These are phyloP conservation scores for Sciurus carolinensis DNA, from an alignment of 2,797 vertebrate species.

Conservation along the genomic window DNA sequence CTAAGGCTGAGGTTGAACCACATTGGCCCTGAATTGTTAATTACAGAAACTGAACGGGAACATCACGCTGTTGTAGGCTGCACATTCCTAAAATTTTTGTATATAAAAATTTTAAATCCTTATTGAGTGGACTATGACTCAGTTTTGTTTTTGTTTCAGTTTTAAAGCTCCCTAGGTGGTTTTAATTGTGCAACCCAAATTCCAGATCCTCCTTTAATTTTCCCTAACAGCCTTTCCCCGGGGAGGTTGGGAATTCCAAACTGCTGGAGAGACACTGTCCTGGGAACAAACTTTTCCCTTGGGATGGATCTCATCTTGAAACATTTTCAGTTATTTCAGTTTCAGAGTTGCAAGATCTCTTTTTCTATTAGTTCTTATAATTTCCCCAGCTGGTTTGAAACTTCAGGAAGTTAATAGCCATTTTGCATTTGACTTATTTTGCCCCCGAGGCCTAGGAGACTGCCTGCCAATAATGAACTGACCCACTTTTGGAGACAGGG, in stretches of 20 bases:
- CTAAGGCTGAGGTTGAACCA: neutral
- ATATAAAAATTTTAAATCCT: slow-evolving; percentile 10
- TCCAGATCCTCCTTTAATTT: slow-evolving; percentile 60
- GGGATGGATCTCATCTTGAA: neutral
- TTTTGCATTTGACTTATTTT: slow-evolving; percentile 77
- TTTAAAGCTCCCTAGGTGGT: slow-evolving; percentile 18
- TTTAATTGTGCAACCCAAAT: slow-evolving; percentile 11
- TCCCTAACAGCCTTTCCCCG: neutral
- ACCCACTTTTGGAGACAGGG: slow-evolving; percentile 67
- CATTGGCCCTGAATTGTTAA: neutral
- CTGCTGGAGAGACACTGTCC: neutral
- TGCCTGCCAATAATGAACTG: slow-evolving; percentile 58
- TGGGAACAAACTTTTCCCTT: neutral
- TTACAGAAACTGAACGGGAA: neutral
- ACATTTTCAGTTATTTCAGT: slow-evolving; percentile 10
- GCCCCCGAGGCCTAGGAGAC: slow-evolving; percentile 25
- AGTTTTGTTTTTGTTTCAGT: slow-evolving; percentile 55
- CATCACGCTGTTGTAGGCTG: neutral
- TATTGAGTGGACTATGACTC: neutral
- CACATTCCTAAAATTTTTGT: neutral
- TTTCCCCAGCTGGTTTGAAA: slow-evolving; percentile 76
- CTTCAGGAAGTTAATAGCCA: slow-evolving; percentile 71
- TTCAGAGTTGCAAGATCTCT: slow-evolving; percentile 27
- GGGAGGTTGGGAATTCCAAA: slow-evolving; percentile 2
- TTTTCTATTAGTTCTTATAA: slow-evolving; percentile 72